A percentile compares a stretch with the other conserved stretches of the same genome.
These are phyloP conservation scores for Aradus depressus DNA, from an alignment of 2,888 invertebrate genomes.

Conservation along the genomic window DNA sequence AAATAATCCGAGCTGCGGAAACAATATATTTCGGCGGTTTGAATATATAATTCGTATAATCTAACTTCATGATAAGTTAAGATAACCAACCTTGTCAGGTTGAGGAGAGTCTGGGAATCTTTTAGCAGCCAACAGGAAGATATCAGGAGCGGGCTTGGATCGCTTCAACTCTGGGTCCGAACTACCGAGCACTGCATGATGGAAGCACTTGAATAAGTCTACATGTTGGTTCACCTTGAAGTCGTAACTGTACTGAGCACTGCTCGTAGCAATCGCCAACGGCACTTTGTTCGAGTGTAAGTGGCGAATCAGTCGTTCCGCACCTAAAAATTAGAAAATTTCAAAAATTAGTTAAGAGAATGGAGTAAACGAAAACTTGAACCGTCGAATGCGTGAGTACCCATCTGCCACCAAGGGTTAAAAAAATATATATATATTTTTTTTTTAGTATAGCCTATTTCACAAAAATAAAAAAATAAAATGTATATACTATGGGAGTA, in stretches of 20 bases:
- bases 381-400: no score
- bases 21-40: no score
- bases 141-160: slow-evolving; percentile 84
- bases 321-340: slow-evolving; percentile 47
- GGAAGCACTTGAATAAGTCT: slow-evolving; percentile 55
- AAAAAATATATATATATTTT: no score
- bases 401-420: no score
- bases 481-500: no score
- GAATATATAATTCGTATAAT: no score
- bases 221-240: slow-evolving; percentile 54
- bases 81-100: slow-evolving; percentile 42
- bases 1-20: no score
- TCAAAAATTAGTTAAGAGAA: background rate
- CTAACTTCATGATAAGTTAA: background rate
- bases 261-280: slow-evolving; percentile 80
- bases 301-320: slow-evolving; percentile 63
- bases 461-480: no score
- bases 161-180: slow-evolving; percentile 71
- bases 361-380: no score
- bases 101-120: slow-evolving; percentile 58
- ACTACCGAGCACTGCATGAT: slow-evolving; percentile 70
- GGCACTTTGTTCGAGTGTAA: slow-evolving; percentile 62
- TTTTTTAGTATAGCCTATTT: no score
- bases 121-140: slow-evolving; percentile 64
- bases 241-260: slow-evolving; percentile 56